Conservation (phyloP, 2,113 vertebrate species). For the Eidolon helvum region DNA sequence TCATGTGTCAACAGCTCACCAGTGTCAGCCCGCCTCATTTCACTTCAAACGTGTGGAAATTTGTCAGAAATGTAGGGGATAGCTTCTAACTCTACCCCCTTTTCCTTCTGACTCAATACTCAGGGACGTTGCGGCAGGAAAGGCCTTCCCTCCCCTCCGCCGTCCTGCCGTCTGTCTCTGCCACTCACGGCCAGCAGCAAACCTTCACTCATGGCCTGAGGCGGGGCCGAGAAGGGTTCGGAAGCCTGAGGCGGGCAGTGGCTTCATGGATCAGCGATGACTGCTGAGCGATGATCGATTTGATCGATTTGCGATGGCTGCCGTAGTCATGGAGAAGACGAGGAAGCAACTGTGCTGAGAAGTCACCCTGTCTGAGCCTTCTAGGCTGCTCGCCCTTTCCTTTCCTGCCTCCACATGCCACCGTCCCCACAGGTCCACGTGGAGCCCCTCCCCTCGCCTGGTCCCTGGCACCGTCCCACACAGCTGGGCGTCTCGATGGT, state of each 20-base stretch:
- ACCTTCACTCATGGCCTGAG: not conserved
- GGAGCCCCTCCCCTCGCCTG: not conserved
- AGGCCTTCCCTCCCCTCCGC: not conserved
- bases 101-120: too few relatives aligned
- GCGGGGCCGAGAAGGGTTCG: not conserved
- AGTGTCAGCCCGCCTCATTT: not conserved
- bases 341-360: not conserved
- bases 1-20: not conserved
- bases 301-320: not conserved
- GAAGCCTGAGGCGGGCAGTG: not conserved
- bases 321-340: not conserved
- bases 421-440: rapidly evolving
- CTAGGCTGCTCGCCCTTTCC: not conserved
- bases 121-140: not conserved
- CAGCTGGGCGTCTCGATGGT: not conserved
- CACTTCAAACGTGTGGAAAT: not conserved
- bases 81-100: not conserved
- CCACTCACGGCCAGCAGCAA: not conserved
- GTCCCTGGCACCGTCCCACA: too few relatives aligned
- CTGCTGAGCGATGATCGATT: not conserved
- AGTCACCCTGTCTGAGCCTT: not conserved
- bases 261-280: not conserved
- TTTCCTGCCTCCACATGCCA: not conserved
- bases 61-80: not conserved
- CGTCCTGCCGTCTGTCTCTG: not conserved